Evolutionary conservation across 1,140 invertebrate species (phyloP).

Genomic region (Eurosta solidaginis): DNA sequence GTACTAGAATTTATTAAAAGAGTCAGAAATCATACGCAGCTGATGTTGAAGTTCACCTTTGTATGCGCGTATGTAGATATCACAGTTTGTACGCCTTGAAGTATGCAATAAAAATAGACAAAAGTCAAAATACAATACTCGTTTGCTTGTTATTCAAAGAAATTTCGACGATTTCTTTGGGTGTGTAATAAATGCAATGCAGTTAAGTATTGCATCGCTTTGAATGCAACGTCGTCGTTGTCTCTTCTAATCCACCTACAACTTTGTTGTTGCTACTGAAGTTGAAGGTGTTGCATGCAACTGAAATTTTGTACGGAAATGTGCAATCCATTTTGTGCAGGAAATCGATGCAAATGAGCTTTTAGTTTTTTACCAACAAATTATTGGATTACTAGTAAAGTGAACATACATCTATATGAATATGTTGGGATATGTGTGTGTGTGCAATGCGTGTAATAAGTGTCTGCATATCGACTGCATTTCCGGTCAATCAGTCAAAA

Average conservation of each 20-base stretch:
- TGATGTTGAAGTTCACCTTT: background rate
- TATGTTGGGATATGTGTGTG: background rate
- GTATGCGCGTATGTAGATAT: background rate
- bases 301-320: constrained; percentile 43
- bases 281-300: background rate
- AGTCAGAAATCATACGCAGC: constrained; percentile 15
- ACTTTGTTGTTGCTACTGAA: background rate
- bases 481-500: constrained; percentile 17
- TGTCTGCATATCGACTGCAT: constrained; percentile 22
- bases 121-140: too few species aligned
- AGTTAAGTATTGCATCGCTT: too few species aligned
- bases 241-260: background rate
- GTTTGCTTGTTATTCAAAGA: background rate
- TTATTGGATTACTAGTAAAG: constrained; percentile 6
- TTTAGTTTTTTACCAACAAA: constrained; percentile 49
- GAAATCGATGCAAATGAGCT: constrained; percentile 58
- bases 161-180: background rate
- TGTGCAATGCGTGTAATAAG: background rate
- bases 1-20: background rate
- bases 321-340: constrained; percentile 58
- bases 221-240: too few species aligned
- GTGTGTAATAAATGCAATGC: background rate
- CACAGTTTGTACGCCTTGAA: background rate
- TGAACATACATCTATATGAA: background rate
- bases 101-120: background rate